Evolutionary conservation across 1,140 invertebrate species (phyloP).

Genomic region (Pseudomyrmex concolor): DNA sequence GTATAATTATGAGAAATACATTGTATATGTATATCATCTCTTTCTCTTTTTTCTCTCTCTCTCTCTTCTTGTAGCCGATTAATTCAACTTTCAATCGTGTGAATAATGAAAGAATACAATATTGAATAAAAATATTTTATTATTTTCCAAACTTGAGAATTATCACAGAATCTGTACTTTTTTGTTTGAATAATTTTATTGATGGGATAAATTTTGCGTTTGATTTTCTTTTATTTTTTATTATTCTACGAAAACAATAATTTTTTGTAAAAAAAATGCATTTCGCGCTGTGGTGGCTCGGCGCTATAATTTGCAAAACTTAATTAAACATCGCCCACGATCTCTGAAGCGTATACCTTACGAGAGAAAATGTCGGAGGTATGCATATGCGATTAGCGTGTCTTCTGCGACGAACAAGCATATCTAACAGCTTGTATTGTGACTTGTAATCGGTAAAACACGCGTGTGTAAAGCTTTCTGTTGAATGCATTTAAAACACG

Average conservation of each 20-base stretch:
- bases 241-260: too few relatives aligned
- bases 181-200: too few relatives aligned
- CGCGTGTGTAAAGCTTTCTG: neutral
- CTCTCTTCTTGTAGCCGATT: neutral
- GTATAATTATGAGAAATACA: conserved; percentile 31
- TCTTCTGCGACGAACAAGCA: neutral
- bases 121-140: too few relatives aligned
- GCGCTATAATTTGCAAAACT: neutral
- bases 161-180: too few relatives aligned
- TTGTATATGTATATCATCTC: too few relatives aligned
- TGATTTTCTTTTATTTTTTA: too few relatives aligned
- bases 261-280: neutral
- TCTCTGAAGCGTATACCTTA: neutral
- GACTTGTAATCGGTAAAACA: conserved; percentile 57
- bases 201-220: too few relatives aligned
- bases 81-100: neutral
- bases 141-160: too few relatives aligned
- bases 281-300: neutral
- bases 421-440: neutral
- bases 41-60: too few relatives aligned
- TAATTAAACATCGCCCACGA: neutral
- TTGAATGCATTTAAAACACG: neutral
- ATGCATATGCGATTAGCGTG: conserved; percentile 18
- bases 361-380: neutral
- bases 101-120: too few relatives aligned